Evolutionary conservation across 2,113 vertebrate genomes (phyloP), one percentile per base, ranked within the genome.

Genomic region (Apus apus): DNA sequence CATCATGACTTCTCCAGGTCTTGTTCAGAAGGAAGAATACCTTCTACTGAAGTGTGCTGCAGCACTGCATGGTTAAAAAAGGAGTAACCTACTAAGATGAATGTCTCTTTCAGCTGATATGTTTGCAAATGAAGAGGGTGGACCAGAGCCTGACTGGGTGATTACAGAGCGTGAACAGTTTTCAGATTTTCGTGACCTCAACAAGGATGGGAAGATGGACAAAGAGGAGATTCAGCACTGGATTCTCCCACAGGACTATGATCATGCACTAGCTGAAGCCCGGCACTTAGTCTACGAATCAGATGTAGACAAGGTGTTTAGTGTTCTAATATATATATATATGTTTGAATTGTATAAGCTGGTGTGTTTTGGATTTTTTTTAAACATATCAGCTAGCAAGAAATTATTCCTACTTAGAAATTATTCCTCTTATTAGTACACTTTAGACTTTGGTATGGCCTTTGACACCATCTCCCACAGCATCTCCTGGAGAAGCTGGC

Each of bases 141-240:
- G 98, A 60, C 98, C 98, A 6, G 99, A 99, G 90, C 99, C 99
- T 25, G 99, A 99, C 91, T 99, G 99, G 99, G 99, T 99, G 58
- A 95, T 97, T 80, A 99, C 98, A 0, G 99, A 99, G 85, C 98
- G 99, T 70, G 99, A 99, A 73, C 99, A 99, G 96, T 99, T 99
- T 84, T 97, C 98, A 27, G 99, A 99, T 97, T 99, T 99, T 95
- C 97, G 99, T 82, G 99, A 99, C 92, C 96, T 99, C 86, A 99
- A 99, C 97, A 99, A 99, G 96, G 99, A 99, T 5, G 99, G 99
- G 19, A 99, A 99, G 93, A 98, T 99, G 99, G 99, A 99, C 95
- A 97, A 97, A 95, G 98, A 99, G 4, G 99, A 99, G 96, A 99
- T 99, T 95, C 98, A 98, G 54, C 99, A 99, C 85, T 99, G 99